A percentile compares a stretch with the other conserved stretches of the same genome.
phyloP scores from a whole-genome alignment of 2,113 vertebrate genomes.

The Dromiciops gliroides region DNA sequence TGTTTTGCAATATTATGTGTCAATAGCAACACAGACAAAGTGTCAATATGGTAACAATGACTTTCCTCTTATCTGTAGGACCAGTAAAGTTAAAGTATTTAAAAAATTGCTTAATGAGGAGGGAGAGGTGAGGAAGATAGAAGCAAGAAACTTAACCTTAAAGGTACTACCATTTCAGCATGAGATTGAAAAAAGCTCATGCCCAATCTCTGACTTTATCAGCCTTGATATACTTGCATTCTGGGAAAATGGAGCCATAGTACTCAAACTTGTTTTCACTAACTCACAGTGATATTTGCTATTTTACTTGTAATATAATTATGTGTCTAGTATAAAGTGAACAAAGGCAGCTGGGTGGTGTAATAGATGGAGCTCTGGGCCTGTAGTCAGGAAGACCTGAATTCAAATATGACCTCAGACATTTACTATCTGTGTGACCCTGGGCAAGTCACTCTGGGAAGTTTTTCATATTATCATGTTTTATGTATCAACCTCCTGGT shows the following conservation, averaged over 20 bases:
- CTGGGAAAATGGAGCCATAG: not conserved
- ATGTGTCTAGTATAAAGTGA: not conserved
- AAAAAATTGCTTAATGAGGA: not conserved
- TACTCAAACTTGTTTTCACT: not conserved
- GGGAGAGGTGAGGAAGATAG: not conserved
- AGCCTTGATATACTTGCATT: not conserved
- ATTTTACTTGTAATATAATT: not conserved
- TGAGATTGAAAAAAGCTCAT: not conserved
- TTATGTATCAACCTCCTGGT: not conserved
- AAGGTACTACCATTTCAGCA: not conserved
- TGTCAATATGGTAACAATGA: not conserved
- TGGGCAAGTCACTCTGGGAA: not conserved
- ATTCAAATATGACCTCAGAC: not conserved
- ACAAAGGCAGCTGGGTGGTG: not conserved
- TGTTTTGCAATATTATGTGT: too few species aligned
- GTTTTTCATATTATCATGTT: too few species aligned
- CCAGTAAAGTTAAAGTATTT: not conserved
- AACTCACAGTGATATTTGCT: not conserved
- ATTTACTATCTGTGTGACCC: not conserved
- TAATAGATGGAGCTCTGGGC: not conserved
- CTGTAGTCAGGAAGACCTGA: not conserved
- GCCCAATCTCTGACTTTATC: not conserved
- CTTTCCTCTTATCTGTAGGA: not conserved
- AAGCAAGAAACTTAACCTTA: not conserved
- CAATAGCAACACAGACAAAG: too few species aligned